Evolutionary conservation across 2,888 invertebrate species (phyloP).

Genomic region (Drosophila emarginata): DNA sequence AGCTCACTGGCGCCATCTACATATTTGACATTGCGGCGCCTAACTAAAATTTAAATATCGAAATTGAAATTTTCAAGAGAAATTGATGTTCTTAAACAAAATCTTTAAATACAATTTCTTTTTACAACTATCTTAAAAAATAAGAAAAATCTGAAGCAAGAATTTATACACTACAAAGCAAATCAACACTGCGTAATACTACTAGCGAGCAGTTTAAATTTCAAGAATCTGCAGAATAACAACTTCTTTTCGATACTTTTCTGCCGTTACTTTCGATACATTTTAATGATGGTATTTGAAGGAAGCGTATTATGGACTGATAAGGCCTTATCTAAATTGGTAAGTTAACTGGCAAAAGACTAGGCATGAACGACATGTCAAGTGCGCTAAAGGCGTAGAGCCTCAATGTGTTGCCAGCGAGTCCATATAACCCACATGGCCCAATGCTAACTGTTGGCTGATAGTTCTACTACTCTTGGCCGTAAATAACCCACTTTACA

Average conservation of each 20-base stretch:
- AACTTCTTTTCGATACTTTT: background rate
- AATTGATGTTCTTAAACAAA: no score
- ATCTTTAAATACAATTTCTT: no score
- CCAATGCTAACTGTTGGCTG: conserved; percentile 24
- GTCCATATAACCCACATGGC: conserved; percentile 19
- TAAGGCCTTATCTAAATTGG: conserved; percentile 68
- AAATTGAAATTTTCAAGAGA: no score
- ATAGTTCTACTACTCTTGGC: conserved; percentile 40
- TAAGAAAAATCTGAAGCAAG: background rate
- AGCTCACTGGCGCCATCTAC: background rate
- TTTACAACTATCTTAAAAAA: background rate
- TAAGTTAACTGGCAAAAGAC: conserved; percentile 29
- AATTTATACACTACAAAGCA: no score
- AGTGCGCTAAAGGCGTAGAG: conserved; percentile 42
- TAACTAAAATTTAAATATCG: conserved; percentile 4
- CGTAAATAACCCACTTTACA: conserved; percentile 69
- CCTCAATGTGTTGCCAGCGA: conserved; percentile 11
- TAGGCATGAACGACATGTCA: conserved; percentile 37
- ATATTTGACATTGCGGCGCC: background rate
- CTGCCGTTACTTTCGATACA: conserved; percentile 14
- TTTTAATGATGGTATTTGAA: conserved; percentile 20
- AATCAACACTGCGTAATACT: no score
- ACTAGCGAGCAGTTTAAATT: background rate
- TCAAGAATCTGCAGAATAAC: background rate
- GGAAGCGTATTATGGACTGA: conserved; percentile 36